Evolutionary conservation across 2,797 vertebrate species (phyloP), one percentile per base, ranked within the genome.

Genomic region (Poeciliopsis infans): DNA sequence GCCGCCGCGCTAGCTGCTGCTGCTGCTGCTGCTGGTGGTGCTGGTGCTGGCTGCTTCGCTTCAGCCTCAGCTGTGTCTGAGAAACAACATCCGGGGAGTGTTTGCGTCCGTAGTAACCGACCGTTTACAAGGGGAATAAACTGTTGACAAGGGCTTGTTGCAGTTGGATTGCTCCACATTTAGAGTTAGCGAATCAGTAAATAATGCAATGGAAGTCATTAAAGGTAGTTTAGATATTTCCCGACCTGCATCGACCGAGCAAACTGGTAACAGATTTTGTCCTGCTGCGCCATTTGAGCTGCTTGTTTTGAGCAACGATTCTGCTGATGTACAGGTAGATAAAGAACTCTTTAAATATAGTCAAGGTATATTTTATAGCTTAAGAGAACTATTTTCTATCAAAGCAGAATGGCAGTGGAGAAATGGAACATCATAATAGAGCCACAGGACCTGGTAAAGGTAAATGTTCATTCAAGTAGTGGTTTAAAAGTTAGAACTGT

Each of bases 191-290:
- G 51, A 72, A 20, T 55, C 46, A 72, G 7, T 59, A 61, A 53
- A 33, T 18, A 45, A 36, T 31, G 76, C 3, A 3, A 97, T 98
- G 97, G 95, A 97, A 93, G 95, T 97, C 72, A 92, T 92, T 80
- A 96, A 86, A 88, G 95, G 96, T 7, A 95, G 77, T 80, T 89
- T 97, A 75, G 96, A 97, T 75, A 97, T 97, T 89, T 96, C 96
- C 78, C 94, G 95, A 70, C 94, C 96, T 81, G 88, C 94, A 39
- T 95, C 95, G 74, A 91, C 77, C 53, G 96, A 95, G 76, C 90
- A 86, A 57, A 78, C 79, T 61, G 92, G 91, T 0, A 95, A 89
- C 64, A 90, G 86, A 75, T 39, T 64, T n/a, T 70, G 51, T 86
- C 69, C 85, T 0, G 39, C 83, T 59, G 49, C 45, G 75, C 90